phyloP scores from a whole-genome alignment of 2,797 vertebrate species.

The Falco cherrug region DNA sequence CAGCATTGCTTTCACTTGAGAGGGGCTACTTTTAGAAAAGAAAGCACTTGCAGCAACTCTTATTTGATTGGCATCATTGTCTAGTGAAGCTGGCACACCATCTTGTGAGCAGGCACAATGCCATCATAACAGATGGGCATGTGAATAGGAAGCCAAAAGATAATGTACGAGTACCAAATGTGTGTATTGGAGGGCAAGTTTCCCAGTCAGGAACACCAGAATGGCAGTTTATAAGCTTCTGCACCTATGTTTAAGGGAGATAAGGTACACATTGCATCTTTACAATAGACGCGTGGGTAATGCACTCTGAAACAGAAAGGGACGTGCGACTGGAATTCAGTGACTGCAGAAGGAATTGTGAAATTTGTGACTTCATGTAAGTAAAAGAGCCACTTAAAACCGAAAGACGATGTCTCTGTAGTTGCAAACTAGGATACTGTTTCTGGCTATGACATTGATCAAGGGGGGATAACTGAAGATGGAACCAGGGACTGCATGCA shows the following conservation, averaged over 20 bases:
- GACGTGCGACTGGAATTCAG: neutral
- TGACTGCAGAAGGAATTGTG: neutral
- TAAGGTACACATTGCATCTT: neutral
- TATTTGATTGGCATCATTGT: constrained; percentile 65
- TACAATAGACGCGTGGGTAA: neutral
- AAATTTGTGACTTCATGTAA: neutral
- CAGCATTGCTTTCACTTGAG: constrained; percentile 32
- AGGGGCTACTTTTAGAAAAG: constrained; percentile 49
- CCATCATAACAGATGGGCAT: constrained; percentile 74
- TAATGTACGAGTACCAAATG: constrained; percentile 74
- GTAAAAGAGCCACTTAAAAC: neutral
- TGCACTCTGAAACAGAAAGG: neutral
- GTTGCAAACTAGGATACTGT: neutral
- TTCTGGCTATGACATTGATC: neutral
- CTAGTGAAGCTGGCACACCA: constrained; percentile 70
- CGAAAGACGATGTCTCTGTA: neutral
- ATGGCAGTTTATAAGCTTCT: constrained; percentile 39
- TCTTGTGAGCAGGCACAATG: constrained; percentile 66
- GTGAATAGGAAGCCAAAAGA: constrained; percentile 70
- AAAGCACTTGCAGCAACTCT: constrained; percentile 42
- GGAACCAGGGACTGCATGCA: neutral
- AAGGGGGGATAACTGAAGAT: neutral
- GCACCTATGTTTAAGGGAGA: constrained; percentile 53
- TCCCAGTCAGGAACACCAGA: constrained; percentile 62
- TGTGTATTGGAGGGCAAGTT: constrained; percentile 65